Percentiles rank a stretch among this genome's conserved stretches.
Evolutionary conservation across 2,888 invertebrate genomes (phyloP).

Genomic region (Hyalella azteca): DNA sequence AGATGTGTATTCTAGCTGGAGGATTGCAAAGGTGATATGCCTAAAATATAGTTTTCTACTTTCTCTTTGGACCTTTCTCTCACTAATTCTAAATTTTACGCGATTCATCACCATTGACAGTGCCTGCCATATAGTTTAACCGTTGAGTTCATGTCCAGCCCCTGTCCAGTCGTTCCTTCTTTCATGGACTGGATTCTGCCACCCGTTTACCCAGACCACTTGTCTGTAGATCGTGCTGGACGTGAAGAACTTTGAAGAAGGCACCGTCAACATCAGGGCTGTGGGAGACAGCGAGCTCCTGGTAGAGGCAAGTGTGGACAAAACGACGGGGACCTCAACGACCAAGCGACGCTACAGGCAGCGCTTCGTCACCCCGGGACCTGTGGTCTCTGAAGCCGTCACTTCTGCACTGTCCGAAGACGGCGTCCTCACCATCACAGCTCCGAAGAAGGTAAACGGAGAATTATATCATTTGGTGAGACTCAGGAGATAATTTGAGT

Average conservation of each 20-base stretch:
- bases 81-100: no score
- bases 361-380: conserved; percentile 47
- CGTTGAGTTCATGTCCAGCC: no score
- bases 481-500: no score
- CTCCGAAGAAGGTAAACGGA: conserved; percentile 48
- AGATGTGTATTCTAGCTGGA: background rate
- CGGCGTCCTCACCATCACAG: conserved; percentile 51
- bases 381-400: conserved; percentile 43
- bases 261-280: conserved; percentile 50
- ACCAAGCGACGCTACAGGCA: conserved; percentile 42
- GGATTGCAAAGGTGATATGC: no score
- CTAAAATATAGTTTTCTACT: background rate
- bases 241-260: conserved; percentile 52
- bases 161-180: no score
- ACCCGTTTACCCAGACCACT: no score
- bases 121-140: no score
- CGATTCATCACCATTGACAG: no score
- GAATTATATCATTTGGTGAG: background rate
- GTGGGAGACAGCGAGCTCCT: conserved; percentile 49
- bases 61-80: background rate
- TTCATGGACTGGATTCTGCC: no score
- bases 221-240: conserved; percentile 55
- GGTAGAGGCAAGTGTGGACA: conserved; percentile 48
- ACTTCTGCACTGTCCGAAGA: conserved; percentile 49
- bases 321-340: conserved; percentile 37